Evolutionary conservation across 2,797 vertebrate species (phyloP), one percentile per base, ranked within the genome.

Genomic region (Glyptemys insculpta): DNA sequence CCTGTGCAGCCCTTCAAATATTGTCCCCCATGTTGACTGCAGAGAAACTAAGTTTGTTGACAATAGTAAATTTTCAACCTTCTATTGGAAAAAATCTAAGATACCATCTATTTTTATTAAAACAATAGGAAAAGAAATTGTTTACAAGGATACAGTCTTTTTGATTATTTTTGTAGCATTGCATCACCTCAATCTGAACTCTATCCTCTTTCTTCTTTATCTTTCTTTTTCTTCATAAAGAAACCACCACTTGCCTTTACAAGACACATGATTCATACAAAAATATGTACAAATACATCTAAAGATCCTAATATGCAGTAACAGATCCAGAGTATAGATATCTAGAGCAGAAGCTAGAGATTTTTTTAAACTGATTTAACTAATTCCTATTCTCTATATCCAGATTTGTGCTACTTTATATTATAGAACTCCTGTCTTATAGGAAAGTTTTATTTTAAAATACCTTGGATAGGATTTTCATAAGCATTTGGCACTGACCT

Each of bases 381-480:
- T 10, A 5, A n/a, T 15, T 19, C 62, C 34, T 79, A 41, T 12
- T 34, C 3, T 87, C n/a, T 83, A 79, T 52, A 3, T 2, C 79
- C 9, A 59, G n/a, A 6, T 10, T 15, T 0, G 1, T 49, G n/a
- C 6, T 57, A 11, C 62, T 19, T n/a, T 19, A 68, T n/a, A 37
- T n/a, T n/a, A 37, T 59, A 31, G 57, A 12, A 59, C 12, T 59
- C 12, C 5, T 21, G 8, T 8, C 5, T 4, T 68, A 23, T 78
- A 18, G 16, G 14, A 15, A 7, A 9, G 37, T 27, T 76, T 25
- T 76, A 44, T 76, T 44, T 44, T 93, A 76, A 7, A 0, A 3
- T 15, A 44, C 12, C 12, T 34, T 12, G 34, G 0, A 31, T 14
- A 25, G 9, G 3, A 8, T 37, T 85, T 88, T 80, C 5, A 8